A percentile compares a stretch with the other conserved stretches of the same genome.
These are phyloP conservation scores for Solea solea DNA, from an alignment of 2,113 vertebrate species.

Conservation along the genomic window DNA sequence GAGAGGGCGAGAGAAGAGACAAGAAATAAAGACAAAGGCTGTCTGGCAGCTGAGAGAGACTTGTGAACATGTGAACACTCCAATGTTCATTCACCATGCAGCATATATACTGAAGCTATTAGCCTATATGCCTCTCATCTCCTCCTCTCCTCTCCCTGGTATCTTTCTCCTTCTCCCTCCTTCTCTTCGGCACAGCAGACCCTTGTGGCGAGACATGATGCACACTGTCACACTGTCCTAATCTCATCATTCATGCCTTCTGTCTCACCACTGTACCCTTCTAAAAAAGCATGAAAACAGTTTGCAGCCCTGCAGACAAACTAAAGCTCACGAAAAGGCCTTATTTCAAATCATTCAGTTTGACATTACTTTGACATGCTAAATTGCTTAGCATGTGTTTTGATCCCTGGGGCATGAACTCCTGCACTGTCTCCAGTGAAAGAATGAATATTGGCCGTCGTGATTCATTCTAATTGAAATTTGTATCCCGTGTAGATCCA, in stretches of 20 bases:
- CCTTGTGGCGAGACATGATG: slow-evolving; percentile 44
- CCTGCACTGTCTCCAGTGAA: slow-evolving; percentile 14
- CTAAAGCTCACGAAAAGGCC: not conserved
- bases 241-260: slow-evolving; percentile 41
- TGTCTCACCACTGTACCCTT: not conserved
- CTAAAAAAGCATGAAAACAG: not conserved
- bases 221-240: slow-evolving; percentile 36
- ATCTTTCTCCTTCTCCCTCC: slow-evolving; percentile 10
- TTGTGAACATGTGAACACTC: slow-evolving; percentile 17
- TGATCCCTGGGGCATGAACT: not conserved
- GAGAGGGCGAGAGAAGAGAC: slow-evolving; percentile 7
- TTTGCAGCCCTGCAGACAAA: not conserved
- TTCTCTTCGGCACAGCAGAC: slow-evolving; percentile 23
- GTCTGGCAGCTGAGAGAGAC: not conserved
- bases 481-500: slow-evolving; percentile 24
- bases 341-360: not conserved
- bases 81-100: slow-evolving; percentile 46
- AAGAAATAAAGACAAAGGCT: not conserved
- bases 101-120: slow-evolving; percentile 23
- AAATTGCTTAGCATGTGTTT: not conserved
- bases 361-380: too few species aligned
- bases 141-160: slow-evolving; percentile 2
- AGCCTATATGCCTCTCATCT: slow-evolving; percentile 2
- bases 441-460: slow-evolving; percentile 29
- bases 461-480: slow-evolving; percentile 51